A percentile compares a stretch with the other conserved stretches of the same genome.
These are phyloP conservation scores for Diuraphis noxia DNA, from an alignment of 1,140 invertebrate genomes.

Conservation along the genomic window DNA sequence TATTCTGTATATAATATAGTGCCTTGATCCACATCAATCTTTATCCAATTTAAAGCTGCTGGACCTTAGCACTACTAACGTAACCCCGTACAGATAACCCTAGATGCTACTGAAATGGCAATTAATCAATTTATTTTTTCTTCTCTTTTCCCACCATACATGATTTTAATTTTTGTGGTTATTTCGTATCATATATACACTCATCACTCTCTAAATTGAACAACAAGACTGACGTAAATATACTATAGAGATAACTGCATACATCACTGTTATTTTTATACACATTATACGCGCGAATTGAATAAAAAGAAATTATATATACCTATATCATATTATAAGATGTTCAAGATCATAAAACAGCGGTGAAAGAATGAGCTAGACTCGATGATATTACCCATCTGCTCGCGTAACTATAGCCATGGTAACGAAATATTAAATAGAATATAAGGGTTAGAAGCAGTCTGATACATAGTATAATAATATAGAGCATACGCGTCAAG, in stretches of 20 bases:
- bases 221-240: not conserved
- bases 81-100: not conserved
- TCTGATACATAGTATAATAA: not conserved
- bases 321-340: not conserved
- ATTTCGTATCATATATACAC: not conserved
- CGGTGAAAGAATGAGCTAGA: not conserved
- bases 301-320: not conserved
- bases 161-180: not conserved
- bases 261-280: not conserved
- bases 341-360: not conserved
- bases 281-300: not conserved
- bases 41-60: constrained; percentile 45
- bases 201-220: not conserved
- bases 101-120: constrained; percentile 2
- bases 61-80: not conserved
- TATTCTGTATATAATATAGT: not conserved
- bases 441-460: not conserved
- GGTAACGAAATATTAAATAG: not conserved
- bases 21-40: constrained; percentile 50
- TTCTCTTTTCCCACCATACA: not conserved
- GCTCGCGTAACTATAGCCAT: not conserved
- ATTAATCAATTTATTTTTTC: constrained; percentile 51
- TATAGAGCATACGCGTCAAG: not conserved
- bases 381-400: not conserved
- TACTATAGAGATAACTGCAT: not conserved